Base-by-base conservation (phyloP, 2,797 vertebrate species). In the Holocentrus rufus region DNA sequence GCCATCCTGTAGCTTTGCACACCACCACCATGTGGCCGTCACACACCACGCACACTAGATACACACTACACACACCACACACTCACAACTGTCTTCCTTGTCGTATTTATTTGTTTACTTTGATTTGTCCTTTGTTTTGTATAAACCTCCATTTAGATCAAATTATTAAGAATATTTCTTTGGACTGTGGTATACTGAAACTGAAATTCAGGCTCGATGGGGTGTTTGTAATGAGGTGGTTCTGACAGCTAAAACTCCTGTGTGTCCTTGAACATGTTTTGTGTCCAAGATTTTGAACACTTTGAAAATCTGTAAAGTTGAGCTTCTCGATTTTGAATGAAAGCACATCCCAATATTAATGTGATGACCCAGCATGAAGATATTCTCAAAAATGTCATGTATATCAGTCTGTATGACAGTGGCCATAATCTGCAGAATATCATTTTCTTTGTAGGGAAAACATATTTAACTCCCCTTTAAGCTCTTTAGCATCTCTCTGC, bases 1-100 rank as follows among this genome's bases (percentile, higher is more conserved):
- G 90, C 91, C 89, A 87, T 88, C 87, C 85, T 87, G 87, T 93
- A 92, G 91, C 92, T 92, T 92, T 90, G 85, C 88, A 90, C 89
- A 91, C 65, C 87, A 81, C 82, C 87, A 49, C 83, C 85, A 74
- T 88, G 86, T 87, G 90, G 90, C 85, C 84, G 83, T 84, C 81
- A 65, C 73, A 76, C 77, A 72, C 64, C 46, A 42, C 64, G 44
- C 71, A 56, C 27, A 69, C 39, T 65, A 67, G 71, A 59, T 56
- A 72, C 36, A 44, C 44, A 79, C 65, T n/a, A 39, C 55, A 64
- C 36, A 62, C 50, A 53, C 50, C 8, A 67, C 67, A 81, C 44
- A 81, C 76, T 54, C 74, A 72, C 77, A 69, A 65, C 59, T 30
- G 92, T 94, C 93, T 94, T 94, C 92, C 91, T 85, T 69, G 18